Evolutionary conservation across 1,140 invertebrate genomes (phyloP), one percentile per base, ranked within the genome.

Genomic region (Drosophila equinoxialis): DNA sequence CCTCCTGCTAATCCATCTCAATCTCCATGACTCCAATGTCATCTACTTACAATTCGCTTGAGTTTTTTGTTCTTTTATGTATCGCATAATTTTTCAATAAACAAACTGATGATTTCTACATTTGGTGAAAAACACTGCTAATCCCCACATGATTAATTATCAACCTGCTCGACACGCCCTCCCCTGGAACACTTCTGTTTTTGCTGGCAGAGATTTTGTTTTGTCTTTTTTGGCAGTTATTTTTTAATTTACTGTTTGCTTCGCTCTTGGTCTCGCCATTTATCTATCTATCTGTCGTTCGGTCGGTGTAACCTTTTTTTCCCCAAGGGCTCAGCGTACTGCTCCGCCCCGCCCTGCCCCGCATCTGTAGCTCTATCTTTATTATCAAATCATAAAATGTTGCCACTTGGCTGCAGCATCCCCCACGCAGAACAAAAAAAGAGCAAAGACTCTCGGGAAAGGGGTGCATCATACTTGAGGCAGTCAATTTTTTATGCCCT

Each of bases 321-420:
- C 74, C 74, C 74, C 74, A 55, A 14, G 60, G 73, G 74, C 57
- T 11, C 1, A 23, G 30, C 26, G 5, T 37, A 10, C 35, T 23
- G 23, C 35, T 0, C 13, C 30, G 48, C 65, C 41, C 61, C 55
- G 61, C 35, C 35, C 7, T 2, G 35, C 30, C 13, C 8, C n/a
- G 35, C 35, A 3, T 30, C 30, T 37, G 51, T 3, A 54, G 35
- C 64, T 54, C 81, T 90, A 91, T 91, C 89, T 89, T 84, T 82
- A 91, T 91, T 91, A 91, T 91, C 86, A 91, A 90, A 91, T 91
- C 90, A 91, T 91, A 91, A 91, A 91, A 91, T 85, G 85, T 81
- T 91, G 81, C 81, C 89, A 91, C 89, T 91, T 91, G 89, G 70
- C 66, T 58, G 45, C 61, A 41, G 72, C 83, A 80, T 80, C 84